These are phyloP conservation scores for Erinaceus europaeus DNA, from an alignment of 2,113 vertebrate species.

Conservation along the genomic window DNA sequence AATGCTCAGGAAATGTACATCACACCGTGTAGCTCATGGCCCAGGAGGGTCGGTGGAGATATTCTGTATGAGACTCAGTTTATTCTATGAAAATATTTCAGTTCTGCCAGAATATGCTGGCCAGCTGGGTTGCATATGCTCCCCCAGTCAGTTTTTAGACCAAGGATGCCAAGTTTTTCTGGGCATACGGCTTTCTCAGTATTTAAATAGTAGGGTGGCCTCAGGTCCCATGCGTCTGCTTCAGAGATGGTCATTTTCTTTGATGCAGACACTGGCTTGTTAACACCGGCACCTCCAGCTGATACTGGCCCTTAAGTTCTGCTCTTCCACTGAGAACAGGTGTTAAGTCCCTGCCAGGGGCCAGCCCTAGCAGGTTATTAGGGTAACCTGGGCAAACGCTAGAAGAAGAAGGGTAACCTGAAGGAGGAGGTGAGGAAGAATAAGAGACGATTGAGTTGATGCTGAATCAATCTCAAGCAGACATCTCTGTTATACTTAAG, in stretches of 20 bases:
- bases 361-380: too few species aligned
- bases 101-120: not conserved
- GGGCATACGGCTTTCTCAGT: not conserved
- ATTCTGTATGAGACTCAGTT: not conserved
- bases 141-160: not conserved
- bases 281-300: not conserved
- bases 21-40: not conserved
- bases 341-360: accelerated
- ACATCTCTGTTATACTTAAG: too few species aligned
- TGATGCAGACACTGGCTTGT: not conserved
- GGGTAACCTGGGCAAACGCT: too few species aligned
- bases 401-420: too few species aligned
- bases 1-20: not conserved
- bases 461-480: too few species aligned
- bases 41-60: not conserved
- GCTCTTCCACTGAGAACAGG: not conserved
- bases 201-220: not conserved
- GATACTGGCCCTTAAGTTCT: not conserved
- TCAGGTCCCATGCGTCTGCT: not conserved
- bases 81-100: not conserved
- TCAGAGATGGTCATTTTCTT: not conserved
- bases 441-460: too few species aligned
- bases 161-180: not conserved
- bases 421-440: too few species aligned
- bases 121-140: not conserved